phyloP scores from a whole-genome alignment of 2,113 vertebrate species.

The Eudyptes chrysolophus region DNA sequence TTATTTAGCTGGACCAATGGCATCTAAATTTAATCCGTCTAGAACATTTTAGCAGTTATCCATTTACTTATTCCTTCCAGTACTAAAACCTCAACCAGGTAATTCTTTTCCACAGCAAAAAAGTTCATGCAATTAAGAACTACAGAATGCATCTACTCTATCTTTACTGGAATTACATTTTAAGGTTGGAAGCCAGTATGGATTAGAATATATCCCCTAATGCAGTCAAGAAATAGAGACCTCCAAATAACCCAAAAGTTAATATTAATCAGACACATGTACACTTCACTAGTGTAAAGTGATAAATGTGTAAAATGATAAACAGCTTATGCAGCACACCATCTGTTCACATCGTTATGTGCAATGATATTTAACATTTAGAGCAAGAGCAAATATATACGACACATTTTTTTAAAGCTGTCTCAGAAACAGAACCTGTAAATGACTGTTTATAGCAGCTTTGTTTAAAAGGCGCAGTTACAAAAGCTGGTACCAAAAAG shows the following conservation, averaged over 20 bases:
- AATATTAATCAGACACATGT: conserved; percentile 60
- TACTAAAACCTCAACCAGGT: neutral
- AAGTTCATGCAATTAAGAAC: neutral
- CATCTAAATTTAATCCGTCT: neutral
- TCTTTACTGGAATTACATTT: neutral
- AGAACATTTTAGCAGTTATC: neutral
- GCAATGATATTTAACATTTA: conserved; percentile 59
- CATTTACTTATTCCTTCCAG: neutral
- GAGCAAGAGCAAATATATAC: conserved; percentile 49
- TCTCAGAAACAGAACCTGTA: conserved; percentile 22
- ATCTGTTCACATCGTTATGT: conserved; percentile 52
- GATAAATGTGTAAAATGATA: conserved; percentile 49
- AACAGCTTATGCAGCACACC: conserved; percentile 44
- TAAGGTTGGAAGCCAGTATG: neutral
- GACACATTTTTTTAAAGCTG: conserved; percentile 25
- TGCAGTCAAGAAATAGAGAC: neutral
- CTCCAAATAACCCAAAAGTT: conserved; percentile 9
- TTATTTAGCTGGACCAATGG: neutral
- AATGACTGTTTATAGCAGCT: conserved; percentile 30
- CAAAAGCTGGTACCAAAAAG: neutral
- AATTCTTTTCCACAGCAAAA: neutral
- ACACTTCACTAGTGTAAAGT: conserved; percentile 31
- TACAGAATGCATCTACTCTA: neutral
- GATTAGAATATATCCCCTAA: neutral
- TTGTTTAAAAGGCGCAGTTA: neutral